phyloP scores from a whole-genome alignment of 2,113 vertebrate species.

The Ivindomyrus marchei region DNA sequence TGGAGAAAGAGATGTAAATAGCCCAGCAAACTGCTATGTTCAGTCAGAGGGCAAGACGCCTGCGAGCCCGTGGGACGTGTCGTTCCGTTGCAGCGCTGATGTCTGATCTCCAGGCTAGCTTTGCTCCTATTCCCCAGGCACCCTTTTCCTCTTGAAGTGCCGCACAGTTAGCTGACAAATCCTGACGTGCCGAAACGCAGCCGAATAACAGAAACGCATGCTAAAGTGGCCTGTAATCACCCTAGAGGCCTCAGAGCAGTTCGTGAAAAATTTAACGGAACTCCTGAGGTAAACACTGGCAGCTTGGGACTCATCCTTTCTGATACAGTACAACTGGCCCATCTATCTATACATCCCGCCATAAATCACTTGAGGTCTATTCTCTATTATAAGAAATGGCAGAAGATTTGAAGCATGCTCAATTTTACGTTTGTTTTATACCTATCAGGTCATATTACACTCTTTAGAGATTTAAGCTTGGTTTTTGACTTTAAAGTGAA shows the following conservation, averaged over 20 bases:
- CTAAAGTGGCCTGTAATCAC: conserved; percentile 25
- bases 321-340: background rate
- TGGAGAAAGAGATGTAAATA: background rate
- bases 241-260: conserved; percentile 19
- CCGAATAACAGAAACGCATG: conserved; percentile 12
- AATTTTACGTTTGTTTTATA: background rate
- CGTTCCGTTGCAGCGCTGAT: background rate
- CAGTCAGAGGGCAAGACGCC: background rate
- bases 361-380: background rate
- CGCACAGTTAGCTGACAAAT: background rate
- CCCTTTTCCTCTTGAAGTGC: background rate
- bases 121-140: background rate
- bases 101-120: background rate
- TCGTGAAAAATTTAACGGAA: background rate
- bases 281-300: background rate
- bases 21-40: background rate
- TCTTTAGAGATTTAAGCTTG: background rate
- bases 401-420: background rate
- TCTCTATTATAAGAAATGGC: background rate
- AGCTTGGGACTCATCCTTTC: background rate
- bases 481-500: background rate
- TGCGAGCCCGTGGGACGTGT: background rate
- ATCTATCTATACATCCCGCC: background rate
- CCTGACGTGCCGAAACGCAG: background rate
- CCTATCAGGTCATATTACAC: background rate